Percentiles rank a stretch among this genome's conserved stretches.
phyloP scores from a whole-genome alignment of 2,888 invertebrate species.

The Amblyteles armatorius region DNA sequence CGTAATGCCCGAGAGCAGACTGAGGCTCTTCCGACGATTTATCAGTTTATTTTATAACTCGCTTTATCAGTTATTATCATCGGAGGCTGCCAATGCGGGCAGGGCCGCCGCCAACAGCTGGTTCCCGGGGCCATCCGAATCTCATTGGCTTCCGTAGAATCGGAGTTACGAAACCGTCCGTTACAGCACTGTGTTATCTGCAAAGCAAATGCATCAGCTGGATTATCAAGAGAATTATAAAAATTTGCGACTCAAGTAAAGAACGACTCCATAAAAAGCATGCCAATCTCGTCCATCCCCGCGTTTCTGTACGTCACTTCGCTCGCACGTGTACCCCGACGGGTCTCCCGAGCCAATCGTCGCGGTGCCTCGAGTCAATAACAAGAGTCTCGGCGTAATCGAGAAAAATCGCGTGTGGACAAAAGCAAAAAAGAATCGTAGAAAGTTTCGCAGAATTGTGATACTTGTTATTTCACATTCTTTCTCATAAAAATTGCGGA shows the following conservation, averaged over 20 bases:
- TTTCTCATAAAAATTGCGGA: neutral
- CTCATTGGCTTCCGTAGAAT: neutral
- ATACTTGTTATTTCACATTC: neutral
- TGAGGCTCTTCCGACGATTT: constrained; percentile 69
- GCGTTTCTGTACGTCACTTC: neutral
- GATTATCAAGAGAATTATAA: neutral
- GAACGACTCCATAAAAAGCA: neutral
- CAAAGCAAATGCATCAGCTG: neutral
- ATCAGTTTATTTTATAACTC: constrained; percentile 75
- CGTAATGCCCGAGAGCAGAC: constrained; percentile 44
- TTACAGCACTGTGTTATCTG: neutral
- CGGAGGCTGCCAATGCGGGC: constrained; percentile 34
- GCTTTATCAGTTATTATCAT: constrained; percentile 70
- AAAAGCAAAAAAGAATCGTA: neutral
- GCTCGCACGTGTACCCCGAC: neutral
- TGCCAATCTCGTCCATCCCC: neutral
- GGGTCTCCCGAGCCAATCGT: neutral
- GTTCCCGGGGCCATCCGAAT: constrained; percentile 5
- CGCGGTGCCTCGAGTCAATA: neutral
- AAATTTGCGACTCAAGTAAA: neutral
- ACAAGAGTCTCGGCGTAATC: neutral
- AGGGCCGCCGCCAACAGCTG: constrained; percentile 44
- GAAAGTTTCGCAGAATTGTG: neutral
- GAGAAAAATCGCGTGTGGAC: neutral
- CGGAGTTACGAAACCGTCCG: neutral